Evolutionary conservation across 2,113 vertebrate species (phyloP).

Genomic region (Pantherophis guttatus): DNA sequence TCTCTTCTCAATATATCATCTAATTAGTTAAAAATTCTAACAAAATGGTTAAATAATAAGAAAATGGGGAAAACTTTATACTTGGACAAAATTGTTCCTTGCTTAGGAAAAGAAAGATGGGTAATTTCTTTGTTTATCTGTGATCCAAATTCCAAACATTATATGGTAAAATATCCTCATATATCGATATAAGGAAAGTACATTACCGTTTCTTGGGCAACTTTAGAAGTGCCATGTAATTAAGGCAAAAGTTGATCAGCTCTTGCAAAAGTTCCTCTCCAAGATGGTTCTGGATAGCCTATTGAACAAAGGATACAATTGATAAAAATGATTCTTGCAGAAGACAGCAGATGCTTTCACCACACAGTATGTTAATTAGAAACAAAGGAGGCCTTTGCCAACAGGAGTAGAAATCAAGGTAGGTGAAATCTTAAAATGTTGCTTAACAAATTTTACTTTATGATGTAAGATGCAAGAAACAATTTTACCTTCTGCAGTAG

Average conservation of each 20-base stretch:
- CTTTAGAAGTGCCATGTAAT: slow-evolving; percentile 93
- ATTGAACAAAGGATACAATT: neutral
- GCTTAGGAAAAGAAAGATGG: neutral
- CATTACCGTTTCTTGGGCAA: slow-evolving; percentile 93
- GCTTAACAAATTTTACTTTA: neutral
- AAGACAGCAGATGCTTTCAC: neutral
- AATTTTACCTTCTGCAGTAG: neutral
- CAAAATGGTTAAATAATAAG: neutral
- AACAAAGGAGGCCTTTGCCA: neutral
- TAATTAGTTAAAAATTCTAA: neutral
- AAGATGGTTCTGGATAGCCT: slow-evolving; percentile 95
- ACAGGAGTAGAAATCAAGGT: neutral
- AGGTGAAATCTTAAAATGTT: neutral
- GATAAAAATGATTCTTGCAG: neutral
- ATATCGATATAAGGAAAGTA: accelerated
- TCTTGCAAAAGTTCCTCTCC: slow-evolving; percentile 97
- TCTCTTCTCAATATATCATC: neutral
- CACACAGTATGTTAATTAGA: neutral
- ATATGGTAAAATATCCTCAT: neutral
- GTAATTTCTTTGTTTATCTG: neutral
- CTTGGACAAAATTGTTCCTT: neutral
- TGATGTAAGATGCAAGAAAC: neutral
- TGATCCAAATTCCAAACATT: neutral
- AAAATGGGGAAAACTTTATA: neutral
- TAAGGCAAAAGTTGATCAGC: slow-evolving; percentile 97